Conservation (phyloP, 2,113 vertebrate species). For the Siniperca knerii region DNA sequence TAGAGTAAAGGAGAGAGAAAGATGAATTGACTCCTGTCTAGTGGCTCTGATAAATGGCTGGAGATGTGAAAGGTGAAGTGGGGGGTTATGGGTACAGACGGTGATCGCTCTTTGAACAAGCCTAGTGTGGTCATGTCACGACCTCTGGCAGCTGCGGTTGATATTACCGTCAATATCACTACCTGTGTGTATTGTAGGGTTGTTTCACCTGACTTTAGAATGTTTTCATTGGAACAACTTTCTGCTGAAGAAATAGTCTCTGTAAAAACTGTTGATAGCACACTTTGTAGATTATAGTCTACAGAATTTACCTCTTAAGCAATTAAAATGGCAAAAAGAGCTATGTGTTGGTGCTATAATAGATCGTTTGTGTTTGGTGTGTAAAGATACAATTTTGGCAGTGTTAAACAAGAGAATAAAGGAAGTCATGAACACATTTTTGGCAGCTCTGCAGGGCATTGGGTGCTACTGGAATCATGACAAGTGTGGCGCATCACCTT, state of each 20-base stretch:
- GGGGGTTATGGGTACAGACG: conserved; percentile 47
- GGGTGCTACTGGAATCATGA: background rate
- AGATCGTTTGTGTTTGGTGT: background rate
- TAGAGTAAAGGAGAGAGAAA: conserved; percentile 34
- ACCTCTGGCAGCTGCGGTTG: conserved; percentile 45
- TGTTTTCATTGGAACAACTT: background rate
- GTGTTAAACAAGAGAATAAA: conserved; percentile 2
- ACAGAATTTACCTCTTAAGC: background rate
- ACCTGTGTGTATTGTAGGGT: background rate
- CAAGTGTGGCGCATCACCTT: conserved; percentile 15
- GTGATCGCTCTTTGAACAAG: conserved; percentile 73
- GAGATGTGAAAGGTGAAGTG: conserved; percentile 73
- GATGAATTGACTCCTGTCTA: conserved; percentile 66
- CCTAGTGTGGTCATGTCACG: conserved; percentile 55
- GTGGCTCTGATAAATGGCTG: conserved; percentile 60
- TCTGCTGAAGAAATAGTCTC: background rate
- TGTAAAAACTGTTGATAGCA: background rate
- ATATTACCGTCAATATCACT: conserved; percentile 49
- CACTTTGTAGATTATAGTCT: background rate
- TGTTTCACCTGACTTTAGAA: conserved; percentile 12
- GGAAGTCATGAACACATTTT: background rate
- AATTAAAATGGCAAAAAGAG: background rate
- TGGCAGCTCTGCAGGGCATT: conserved; percentile 9
- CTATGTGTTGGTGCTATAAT: background rate
- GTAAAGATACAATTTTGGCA: background rate